phyloP scores from a whole-genome alignment of 2,113 vertebrate genomes.

The Symphodus melops region DNA sequence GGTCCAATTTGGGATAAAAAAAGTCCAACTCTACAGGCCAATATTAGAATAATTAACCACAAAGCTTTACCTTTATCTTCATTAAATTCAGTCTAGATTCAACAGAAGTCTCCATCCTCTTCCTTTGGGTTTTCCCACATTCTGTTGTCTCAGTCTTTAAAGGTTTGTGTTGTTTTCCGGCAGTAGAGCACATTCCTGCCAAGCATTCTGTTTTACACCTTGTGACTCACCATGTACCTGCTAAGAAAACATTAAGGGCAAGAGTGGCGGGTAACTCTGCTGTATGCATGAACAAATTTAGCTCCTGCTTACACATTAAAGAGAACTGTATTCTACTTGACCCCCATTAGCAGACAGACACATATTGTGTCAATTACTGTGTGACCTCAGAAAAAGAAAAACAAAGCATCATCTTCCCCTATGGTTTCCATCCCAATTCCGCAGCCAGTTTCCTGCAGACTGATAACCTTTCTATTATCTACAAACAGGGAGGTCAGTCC shows the following conservation, averaged over 20 bases:
- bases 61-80: background rate
- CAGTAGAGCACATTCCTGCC: background rate
- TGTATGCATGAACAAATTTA: background rate
- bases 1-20: too few relatives aligned
- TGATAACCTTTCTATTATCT: conserved; percentile 67
- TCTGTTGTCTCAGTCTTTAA: background rate
- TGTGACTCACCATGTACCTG: background rate
- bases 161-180: background rate
- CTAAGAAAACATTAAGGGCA: background rate
- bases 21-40: too few relatives aligned
- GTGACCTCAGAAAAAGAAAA: conserved; percentile 25
- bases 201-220: conserved; percentile 3
- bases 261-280: background rate
- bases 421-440: conserved; percentile 10
- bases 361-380: background rate
- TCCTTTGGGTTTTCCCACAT: conserved; percentile 24
- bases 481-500: conserved; percentile 41
- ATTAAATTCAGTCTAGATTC: background rate
- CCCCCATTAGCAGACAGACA: conserved; percentile 9
- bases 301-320: accelerated
- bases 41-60: background rate
- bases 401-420: conserved; percentile 43
- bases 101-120: conserved; percentile 10
- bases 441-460: conserved; percentile 58
- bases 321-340: conserved; percentile 3